phyloP scores from a whole-genome alignment of 2,113 vertebrate species.

The Bucco capensis region DNA sequence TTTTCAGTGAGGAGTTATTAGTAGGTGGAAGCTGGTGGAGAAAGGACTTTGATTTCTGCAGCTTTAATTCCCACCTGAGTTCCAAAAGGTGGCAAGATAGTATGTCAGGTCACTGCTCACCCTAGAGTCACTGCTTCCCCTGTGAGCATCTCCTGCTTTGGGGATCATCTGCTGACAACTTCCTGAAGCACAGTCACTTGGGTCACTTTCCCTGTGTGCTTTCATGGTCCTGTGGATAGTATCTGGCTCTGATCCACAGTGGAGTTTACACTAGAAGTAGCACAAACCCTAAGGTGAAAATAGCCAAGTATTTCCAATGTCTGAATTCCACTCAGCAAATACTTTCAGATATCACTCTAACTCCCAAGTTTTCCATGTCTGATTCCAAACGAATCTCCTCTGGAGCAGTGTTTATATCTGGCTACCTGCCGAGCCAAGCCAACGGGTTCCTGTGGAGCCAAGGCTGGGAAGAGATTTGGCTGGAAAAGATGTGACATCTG shows the following conservation, averaged over 20 bases:
- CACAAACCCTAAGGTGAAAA: background rate
- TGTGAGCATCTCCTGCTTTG: background rate
- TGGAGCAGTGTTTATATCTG: background rate
- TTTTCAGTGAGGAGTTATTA: constrained; percentile 1
- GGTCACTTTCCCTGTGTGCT: background rate
- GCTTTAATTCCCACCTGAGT: background rate
- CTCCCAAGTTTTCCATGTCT: background rate
- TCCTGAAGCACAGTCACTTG: background rate
- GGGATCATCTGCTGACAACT: background rate
- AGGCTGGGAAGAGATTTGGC: background rate
- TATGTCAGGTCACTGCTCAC: background rate
- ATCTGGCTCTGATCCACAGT: background rate
- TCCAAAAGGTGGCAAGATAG: background rate
- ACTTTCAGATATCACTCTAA: constrained; percentile 28
- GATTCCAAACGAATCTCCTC: constrained; percentile 19
- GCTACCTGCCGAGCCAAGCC: background rate
- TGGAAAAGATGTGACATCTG: background rate
- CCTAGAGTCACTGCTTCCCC: background rate
- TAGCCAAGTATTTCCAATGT: background rate
- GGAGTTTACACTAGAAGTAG: background rate
- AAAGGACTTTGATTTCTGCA: background rate
- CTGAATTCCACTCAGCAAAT: constrained; percentile 8
- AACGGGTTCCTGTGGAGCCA: background rate
- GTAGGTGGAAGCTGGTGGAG: background rate
- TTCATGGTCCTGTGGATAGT: background rate